A percentile compares a stretch with the other conserved stretches of the same genome.
Conservation (phyloP, 2,113 vertebrate genomes). For the Pica pica region DNA sequence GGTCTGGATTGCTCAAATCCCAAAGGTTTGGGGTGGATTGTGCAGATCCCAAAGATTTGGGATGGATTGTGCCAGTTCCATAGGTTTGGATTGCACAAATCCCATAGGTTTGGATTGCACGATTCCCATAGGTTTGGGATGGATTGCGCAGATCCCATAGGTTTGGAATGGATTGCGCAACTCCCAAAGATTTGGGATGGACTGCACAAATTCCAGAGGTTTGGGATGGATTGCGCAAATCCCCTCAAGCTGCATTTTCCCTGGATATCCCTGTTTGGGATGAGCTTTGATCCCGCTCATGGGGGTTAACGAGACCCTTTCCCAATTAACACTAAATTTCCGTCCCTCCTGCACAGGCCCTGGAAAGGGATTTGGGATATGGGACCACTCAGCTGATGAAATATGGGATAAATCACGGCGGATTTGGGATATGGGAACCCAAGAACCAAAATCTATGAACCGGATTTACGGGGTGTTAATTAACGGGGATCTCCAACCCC, state of each 20-base stretch:
- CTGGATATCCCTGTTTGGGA: background rate
- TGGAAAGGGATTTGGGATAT: background rate
- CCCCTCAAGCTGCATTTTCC: background rate
- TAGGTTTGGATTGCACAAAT: background rate
- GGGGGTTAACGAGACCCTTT: background rate
- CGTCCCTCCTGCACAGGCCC: background rate
- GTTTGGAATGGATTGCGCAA: background rate
- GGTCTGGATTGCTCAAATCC: too few relatives aligned
- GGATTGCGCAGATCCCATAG: background rate
- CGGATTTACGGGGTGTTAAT: background rate
- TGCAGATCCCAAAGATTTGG: background rate
- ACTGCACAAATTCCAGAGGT: background rate
- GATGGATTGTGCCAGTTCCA: too few relatives aligned
- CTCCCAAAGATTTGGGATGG: background rate
- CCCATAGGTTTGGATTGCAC: background rate
- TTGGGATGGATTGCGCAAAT: too few relatives aligned
- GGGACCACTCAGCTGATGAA: background rate
- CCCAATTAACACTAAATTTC: background rate
- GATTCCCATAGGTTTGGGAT: background rate
- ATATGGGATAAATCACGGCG: background rate
- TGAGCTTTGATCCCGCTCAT: fast-evolving
- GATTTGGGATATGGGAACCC: background rate
- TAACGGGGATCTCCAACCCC: background rate
- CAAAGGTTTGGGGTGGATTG: background rate
- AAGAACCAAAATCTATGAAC: background rate